A percentile compares a stretch with the other conserved stretches of the same genome.
Evolutionary conservation across 2,113 vertebrate species (phyloP).

Genomic region (Anthoscopus minutus): DNA sequence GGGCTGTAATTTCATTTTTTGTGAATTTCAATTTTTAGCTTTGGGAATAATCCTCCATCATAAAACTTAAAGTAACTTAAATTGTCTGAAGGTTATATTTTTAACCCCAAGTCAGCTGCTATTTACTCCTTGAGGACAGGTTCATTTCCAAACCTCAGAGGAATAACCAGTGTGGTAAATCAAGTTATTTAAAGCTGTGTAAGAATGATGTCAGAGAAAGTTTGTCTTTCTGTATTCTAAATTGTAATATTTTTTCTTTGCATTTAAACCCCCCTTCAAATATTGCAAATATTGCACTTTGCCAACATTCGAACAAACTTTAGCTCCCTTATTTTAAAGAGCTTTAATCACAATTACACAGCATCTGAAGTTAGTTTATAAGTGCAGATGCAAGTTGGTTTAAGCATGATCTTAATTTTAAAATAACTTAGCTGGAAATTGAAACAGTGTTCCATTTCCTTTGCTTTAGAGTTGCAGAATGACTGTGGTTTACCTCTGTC

Average conservation of each 20-base stretch:
- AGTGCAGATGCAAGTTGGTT: not conserved
- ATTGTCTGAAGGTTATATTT: not conserved
- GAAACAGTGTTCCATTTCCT: conserved; percentile 30
- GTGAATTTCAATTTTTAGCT: not conserved
- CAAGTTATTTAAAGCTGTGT: not conserved
- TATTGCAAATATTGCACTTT: not conserved
- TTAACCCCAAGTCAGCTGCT: not conserved
- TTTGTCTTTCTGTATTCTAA: not conserved
- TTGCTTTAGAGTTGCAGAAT: not conserved
- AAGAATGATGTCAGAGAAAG: not conserved
- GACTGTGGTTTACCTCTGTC: conserved; percentile 9
- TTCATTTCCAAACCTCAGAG: not conserved
- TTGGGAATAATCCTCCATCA: not conserved
- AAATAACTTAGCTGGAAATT: not conserved
- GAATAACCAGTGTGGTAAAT: not conserved
- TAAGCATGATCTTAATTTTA: not conserved
- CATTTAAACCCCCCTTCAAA: not conserved
- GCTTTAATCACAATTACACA: not conserved
- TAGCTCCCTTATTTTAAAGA: not conserved
- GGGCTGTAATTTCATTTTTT: not conserved
- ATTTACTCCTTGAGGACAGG: not conserved
- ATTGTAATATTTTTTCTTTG: not conserved
- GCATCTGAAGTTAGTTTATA: not conserved
- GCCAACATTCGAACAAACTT: not conserved
- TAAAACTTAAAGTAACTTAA: not conserved